These are phyloP conservation scores for Notechis scutatus DNA, from an alignment of 2,113 vertebrate species.

Conservation along the genomic window DNA sequence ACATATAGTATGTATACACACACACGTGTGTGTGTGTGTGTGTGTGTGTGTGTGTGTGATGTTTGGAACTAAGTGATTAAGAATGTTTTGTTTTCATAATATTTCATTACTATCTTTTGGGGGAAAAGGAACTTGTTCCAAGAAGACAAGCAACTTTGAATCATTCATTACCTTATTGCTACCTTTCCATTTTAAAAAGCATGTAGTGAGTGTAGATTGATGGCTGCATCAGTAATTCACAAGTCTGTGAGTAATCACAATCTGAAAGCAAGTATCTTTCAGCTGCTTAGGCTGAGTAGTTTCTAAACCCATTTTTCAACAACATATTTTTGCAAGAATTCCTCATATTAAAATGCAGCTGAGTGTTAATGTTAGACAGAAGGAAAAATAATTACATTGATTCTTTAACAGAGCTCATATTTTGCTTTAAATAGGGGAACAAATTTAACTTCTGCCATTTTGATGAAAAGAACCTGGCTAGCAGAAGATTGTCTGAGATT, in stretches of 20 bases:
- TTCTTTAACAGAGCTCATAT: not conserved
- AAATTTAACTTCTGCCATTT: not conserved
- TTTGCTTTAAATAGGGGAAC: not conserved
- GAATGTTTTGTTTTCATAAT: not conserved
- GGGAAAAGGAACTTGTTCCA: conserved; percentile 7
- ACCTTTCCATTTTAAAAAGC: conserved; percentile 25
- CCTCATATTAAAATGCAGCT: not conserved
- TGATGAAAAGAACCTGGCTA: not conserved
- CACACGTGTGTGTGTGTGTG: too few species aligned
- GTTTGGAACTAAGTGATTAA: conserved; percentile 6
- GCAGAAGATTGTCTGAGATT: not conserved
- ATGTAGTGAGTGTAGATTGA: conserved; percentile 7
- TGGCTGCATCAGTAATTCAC: not conserved
- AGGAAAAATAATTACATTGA: not conserved
- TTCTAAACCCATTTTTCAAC: not conserved
- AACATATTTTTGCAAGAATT: not conserved
- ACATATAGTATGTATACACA: too few species aligned
- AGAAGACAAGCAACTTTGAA: conserved; percentile 23
- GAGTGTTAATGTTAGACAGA: too few species aligned
- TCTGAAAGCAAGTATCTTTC: not conserved
- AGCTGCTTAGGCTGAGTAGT: not conserved
- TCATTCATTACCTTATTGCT: not conserved
- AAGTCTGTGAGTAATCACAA: not conserved
- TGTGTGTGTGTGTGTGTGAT: not conserved
- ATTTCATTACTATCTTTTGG: not conserved